A percentile compares a stretch with the other conserved stretches of the same genome.
Conservation (phyloP, 2,888 invertebrate genomes). For the Dusona sp. region DNA sequence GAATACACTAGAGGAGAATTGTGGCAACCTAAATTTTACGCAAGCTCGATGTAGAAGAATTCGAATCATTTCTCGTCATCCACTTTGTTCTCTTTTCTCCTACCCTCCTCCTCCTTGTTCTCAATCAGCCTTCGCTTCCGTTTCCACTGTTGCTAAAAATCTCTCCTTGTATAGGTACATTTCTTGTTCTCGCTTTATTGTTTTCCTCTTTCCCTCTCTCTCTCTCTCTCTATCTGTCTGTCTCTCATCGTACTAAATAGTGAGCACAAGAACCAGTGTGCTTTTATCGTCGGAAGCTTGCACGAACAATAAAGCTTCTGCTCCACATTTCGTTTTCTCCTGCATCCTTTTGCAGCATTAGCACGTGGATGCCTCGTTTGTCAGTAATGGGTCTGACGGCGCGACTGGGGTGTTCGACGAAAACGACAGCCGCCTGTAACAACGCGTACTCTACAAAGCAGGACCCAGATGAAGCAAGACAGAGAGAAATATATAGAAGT, state of each 20-base stretch:
- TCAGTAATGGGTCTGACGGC: conserved; percentile 76
- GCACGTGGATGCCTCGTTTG: conserved; percentile 73
- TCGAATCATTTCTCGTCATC: conserved; percentile 37
- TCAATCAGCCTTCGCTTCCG: not conserved
- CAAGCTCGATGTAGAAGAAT: conserved; percentile 32
- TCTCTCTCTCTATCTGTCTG: not conserved
- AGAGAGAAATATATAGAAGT: not conserved
- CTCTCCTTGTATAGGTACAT: not conserved
- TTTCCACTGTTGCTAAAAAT: conserved; percentile 3
- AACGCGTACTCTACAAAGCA: not conserved
- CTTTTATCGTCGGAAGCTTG: conserved; percentile 78
- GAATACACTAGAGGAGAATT: not conserved
- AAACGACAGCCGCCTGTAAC: conserved; percentile 17
- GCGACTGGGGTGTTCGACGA: conserved; percentile 55
- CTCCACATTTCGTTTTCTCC: conserved; percentile 72
- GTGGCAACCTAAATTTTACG: conserved; percentile 10
- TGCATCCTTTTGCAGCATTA: conserved; percentile 73
- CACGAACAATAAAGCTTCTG: conserved; percentile 79
- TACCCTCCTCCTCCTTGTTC: not conserved
- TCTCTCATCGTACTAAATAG: conserved; percentile 16
- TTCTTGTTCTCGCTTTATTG: not conserved
- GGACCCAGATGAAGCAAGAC: not conserved
- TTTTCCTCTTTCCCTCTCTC: conserved; percentile 9
- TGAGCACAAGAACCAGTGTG: conserved; percentile 39
- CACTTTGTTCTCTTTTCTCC: conserved; percentile 8